A percentile compares a stretch with the other conserved stretches of the same genome.
Conservation (phyloP, 2,113 vertebrate genomes). For the Bothrops jararaca region DNA sequence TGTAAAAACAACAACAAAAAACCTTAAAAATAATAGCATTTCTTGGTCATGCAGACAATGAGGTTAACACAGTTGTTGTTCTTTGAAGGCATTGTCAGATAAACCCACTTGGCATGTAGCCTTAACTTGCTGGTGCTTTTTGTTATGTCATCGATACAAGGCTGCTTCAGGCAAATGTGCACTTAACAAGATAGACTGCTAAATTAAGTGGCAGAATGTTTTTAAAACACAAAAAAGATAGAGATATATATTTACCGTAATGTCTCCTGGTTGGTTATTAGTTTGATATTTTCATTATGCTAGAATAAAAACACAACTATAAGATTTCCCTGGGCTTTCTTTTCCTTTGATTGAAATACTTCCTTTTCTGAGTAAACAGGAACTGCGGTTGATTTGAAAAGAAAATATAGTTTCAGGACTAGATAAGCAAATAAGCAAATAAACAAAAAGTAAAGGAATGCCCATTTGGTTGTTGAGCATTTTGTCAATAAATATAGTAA, state of each 20-base stretch:
- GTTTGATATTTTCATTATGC: not conserved
- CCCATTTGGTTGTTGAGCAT: not conserved
- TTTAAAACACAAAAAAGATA: not conserved
- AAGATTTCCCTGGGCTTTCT: not conserved
- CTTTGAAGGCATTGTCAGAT: conserved; percentile 33
- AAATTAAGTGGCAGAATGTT: not conserved
- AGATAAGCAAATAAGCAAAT: not conserved
- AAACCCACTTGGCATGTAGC: conserved; percentile 12
- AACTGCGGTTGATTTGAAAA: not conserved
- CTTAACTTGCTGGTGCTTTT: not conserved
- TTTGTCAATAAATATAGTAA: not conserved
- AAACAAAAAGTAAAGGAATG: not conserved
- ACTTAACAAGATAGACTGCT: conserved; percentile 15
- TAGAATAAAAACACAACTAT: not conserved
- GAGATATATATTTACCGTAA: not conserved
- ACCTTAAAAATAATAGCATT: not conserved
- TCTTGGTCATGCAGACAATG: not conserved
- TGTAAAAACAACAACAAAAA: not conserved
- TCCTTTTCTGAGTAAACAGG: not conserved
- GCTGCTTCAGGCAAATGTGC: not conserved
- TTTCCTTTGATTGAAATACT: not conserved
- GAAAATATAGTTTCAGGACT: not conserved
- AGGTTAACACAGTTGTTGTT: conserved; percentile 1
- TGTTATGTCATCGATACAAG: not conserved
- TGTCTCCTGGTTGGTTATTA: not conserved